These are phyloP conservation scores for Oreortyx pictus DNA, from an alignment of 2,797 vertebrate genomes.

Conservation along the genomic window DNA sequence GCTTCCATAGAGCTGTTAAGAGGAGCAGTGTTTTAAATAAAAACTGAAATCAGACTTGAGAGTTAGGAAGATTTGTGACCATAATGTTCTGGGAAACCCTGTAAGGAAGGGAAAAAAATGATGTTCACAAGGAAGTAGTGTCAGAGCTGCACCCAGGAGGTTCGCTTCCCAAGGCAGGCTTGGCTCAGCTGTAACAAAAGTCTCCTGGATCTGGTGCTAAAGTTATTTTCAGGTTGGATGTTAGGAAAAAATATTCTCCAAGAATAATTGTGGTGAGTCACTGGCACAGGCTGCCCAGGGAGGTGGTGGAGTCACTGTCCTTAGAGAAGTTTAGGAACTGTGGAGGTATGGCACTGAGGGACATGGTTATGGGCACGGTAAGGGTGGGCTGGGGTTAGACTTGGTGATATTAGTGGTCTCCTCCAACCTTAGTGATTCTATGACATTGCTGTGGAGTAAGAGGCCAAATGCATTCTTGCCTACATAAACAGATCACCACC, in stretches of 20 bases:
- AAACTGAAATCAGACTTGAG: not conserved
- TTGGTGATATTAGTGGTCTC: no score
- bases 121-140: not conserved
- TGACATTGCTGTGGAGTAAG: not conserved
- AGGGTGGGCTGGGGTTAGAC: no score
- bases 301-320: no score
- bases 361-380: no score
- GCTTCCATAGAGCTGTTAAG: not conserved
- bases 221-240: not conserved
- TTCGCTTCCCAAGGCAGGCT: not conserved
- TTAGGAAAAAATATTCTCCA: no score
- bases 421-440: no score
- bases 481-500: not conserved
- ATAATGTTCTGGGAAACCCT: not conserved
- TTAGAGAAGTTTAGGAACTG: no score
- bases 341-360: no score
- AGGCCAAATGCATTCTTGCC: not conserved
- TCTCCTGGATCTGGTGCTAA: not conserved
- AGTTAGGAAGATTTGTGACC: not conserved
- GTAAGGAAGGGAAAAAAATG: not conserved
- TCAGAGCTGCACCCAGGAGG: not conserved
- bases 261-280: no score
- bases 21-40: constrained; percentile 1
- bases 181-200: not conserved
- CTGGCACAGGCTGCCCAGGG: no score